Evolutionary conservation across 1,140 invertebrate genomes (phyloP), one percentile per base, ranked within the genome.

Genomic region (Epicauta chinensis): DNA sequence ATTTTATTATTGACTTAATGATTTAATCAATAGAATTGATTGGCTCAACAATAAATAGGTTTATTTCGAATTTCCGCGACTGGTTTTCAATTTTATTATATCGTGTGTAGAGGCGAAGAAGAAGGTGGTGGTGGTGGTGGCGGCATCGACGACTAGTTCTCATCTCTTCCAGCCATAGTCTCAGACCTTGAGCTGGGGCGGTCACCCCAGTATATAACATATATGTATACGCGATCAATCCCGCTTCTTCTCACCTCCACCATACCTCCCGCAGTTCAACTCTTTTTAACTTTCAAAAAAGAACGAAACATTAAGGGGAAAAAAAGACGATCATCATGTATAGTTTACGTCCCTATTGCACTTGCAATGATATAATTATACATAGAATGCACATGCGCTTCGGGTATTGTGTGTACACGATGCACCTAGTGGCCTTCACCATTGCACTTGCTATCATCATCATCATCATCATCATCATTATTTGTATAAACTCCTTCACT

Each of bases 281-380:
- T 37, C 35, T 29, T 30, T 23, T 23, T n/a, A n/a, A 23, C 23
- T 23, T 23, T 23, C 4, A n/a, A n/a, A n/a, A n/a, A n/a, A n/a
- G n/a, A n/a, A n/a, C n/a, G n/a, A n/a, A n/a, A n/a, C n/a, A n/a
- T n/a, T n/a, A n/a, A n/a, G n/a, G n/a, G n/a, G n/a, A n/a, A n/a
- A n/a, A n/a, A n/a, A 23, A 23, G 7, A 23, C 46, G 23, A 29
- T 7, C 41, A 16, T 31, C 42, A 13, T 32, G 38, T 51, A 34
- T 40, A 16, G 47, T 23, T 23, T 23, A 23, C 23, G 23, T 23
- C 7, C 40, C 41, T 35, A 36, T 51, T 51, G 54, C 54, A 56
- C 48, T 56, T 56, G 46, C 54, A 51, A 44, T 56, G 54, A 56
- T 56, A 56, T 56, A 56, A 56, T 56, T 56, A 56, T 56, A 56